Conservation (phyloP, 2,113 vertebrate species). For the Perognathus longimembris region DNA sequence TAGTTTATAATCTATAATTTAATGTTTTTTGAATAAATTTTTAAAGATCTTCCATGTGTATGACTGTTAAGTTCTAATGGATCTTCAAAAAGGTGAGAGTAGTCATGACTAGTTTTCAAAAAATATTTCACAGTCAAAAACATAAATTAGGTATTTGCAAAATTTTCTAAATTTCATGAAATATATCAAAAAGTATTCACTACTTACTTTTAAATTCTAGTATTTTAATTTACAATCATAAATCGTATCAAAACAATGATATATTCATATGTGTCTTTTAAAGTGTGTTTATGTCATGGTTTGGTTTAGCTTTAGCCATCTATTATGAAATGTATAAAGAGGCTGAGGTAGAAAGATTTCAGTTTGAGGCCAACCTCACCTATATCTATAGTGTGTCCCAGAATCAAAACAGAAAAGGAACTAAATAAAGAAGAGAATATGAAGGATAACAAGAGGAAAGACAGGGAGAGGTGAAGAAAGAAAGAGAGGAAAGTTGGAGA, state of each 20-base stretch:
- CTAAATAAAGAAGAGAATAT: too few species aligned
- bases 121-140: slow-evolving; percentile 9
- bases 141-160: neutral
- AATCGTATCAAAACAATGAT: neutral
- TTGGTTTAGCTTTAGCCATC: neutral
- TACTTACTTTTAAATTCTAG: neutral
- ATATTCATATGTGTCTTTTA: neutral
- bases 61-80: neutral
- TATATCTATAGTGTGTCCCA: too few species aligned
- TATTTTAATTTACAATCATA: neutral
- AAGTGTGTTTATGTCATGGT: neutral
- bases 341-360: too few species aligned
- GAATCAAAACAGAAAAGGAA: too few species aligned
- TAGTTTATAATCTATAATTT: neutral
- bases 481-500: too few species aligned
- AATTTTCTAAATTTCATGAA: neutral
- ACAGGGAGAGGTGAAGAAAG: too few species aligned
- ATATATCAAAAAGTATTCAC: neutral
- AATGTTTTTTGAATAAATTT: neutral
- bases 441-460: too few species aligned
- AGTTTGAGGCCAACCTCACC: too few species aligned
- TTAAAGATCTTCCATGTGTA: neutral
- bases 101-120: neutral
- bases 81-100: neutral
- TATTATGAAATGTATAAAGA: too few species aligned